These are phyloP conservation scores for Busseola fusca DNA, from an alignment of 2,888 invertebrate genomes.

Conservation along the genomic window DNA sequence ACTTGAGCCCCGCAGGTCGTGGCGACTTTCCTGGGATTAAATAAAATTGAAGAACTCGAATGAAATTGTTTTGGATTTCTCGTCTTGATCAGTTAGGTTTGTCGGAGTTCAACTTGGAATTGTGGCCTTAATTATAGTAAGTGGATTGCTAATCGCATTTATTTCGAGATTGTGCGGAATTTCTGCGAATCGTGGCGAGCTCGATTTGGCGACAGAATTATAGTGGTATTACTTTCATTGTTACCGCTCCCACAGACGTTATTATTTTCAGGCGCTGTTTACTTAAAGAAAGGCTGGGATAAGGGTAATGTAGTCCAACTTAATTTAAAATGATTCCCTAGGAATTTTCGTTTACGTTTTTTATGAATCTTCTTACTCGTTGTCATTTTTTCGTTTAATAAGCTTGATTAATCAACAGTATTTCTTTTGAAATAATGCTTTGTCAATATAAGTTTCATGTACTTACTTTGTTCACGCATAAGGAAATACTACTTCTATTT, in stretches of 20 bases:
- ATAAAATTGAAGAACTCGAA: constrained; percentile 85
- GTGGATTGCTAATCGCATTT: constrained; percentile 81
- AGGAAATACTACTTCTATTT: constrained; percentile 19
- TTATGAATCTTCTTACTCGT: background rate
- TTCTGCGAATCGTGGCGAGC: constrained; percentile 58
- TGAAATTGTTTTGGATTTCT: constrained; percentile 85
- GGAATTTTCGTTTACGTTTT: background rate
- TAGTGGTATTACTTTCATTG: constrained; percentile 58
- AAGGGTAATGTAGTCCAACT: constrained; percentile 16
- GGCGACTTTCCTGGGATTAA: constrained; percentile 83
- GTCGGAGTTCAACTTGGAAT: constrained; percentile 73
- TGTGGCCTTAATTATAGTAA: constrained; percentile 81
- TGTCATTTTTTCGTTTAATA: background rate
- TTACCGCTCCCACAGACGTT: constrained; percentile 46
- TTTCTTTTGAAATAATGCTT: background rate
- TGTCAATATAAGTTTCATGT: background rate
- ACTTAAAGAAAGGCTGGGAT: constrained; percentile 37
- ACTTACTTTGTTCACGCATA: background rate
- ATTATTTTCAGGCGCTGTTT: constrained; percentile 50
- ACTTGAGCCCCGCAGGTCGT: constrained; percentile 83
- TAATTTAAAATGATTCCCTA: constrained; percentile 24
- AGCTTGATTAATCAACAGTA: background rate
- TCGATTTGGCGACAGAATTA: constrained; percentile 61
- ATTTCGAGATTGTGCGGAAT: constrained; percentile 67
- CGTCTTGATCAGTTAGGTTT: constrained; percentile 78